A percentile compares a stretch with the other conserved stretches of the same genome.
Evolutionary conservation across 2,113 vertebrate genomes (phyloP).

Genomic region (Calypte anna): DNA sequence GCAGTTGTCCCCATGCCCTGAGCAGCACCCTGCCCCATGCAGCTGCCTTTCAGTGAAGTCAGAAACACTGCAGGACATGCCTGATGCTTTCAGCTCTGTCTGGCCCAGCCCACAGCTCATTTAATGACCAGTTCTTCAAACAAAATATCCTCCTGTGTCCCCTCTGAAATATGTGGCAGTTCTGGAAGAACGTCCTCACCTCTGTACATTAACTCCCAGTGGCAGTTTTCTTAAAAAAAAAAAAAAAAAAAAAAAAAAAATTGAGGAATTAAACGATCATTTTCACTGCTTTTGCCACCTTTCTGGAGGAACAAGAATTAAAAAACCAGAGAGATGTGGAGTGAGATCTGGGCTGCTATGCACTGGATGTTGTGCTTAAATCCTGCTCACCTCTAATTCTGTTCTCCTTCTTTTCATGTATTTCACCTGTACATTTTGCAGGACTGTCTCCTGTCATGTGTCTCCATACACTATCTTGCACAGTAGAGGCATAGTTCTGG

Average conservation of each 20-base stretch:
- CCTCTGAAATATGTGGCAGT: neutral
- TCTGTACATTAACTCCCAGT: neutral
- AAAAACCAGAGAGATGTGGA: neutral
- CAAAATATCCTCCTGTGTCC: neutral
- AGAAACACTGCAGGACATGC: neutral
- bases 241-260: no score
- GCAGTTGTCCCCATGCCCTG: accelerated
- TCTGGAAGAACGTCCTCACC: neutral
- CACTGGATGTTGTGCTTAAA: neutral
- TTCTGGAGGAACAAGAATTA: neutral
- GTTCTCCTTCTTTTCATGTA: neutral
- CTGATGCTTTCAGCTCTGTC: neutral
- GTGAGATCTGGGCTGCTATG: neutral
- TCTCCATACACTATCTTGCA: neutral
- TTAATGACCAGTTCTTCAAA: neutral
- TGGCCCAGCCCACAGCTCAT: neutral
- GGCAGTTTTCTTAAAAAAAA: neutral
- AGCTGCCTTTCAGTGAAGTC: neutral
- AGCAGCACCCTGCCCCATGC: neutral
- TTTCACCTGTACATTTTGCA: neutral
- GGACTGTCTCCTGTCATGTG: neutral
- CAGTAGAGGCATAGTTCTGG: neutral
- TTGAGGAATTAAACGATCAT: neutral
- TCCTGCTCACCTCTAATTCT: neutral
- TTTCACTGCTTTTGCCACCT: neutral